Percentiles rank a stretch among this genome's conserved stretches.
These are phyloP conservation scores for Colius striatus DNA, from an alignment of 2,113 vertebrate species.

Conservation along the genomic window DNA sequence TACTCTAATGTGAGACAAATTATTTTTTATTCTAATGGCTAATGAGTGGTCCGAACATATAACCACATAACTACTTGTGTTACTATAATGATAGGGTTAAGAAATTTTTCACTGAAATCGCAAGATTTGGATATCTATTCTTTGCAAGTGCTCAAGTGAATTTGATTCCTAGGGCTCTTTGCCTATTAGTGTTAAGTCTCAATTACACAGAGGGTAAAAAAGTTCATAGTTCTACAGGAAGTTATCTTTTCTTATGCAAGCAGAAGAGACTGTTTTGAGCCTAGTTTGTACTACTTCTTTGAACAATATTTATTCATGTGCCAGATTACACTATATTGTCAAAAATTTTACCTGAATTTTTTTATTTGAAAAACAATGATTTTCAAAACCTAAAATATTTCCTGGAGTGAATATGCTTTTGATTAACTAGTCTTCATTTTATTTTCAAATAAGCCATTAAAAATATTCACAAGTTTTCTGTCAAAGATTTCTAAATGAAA, in stretches of 20 bases:
- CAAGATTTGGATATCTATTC: not conserved
- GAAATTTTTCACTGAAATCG: not conserved
- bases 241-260: not conserved
- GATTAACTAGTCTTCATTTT: not conserved
- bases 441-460: not conserved
- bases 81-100: not conserved
- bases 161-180: not conserved
- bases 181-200: not conserved
- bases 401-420: not conserved
- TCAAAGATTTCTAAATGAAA: not conserved
- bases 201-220: not conserved
- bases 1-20: not conserved
- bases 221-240: not conserved
- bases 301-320: not conserved
- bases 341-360: not conserved
- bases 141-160: not conserved
- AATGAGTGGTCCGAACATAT: not conserved
- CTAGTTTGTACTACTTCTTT: not conserved
- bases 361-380: not conserved
- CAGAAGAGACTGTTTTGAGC: not conserved
- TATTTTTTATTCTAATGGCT: not conserved
- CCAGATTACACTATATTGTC: not conserved
- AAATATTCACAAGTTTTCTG: not conserved
- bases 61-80: not conserved
- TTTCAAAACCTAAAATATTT: not conserved